A percentile compares a stretch with the other conserved stretches of the same genome.
Conservation (phyloP, 2,113 vertebrate species). For the Macrotus californicus region DNA sequence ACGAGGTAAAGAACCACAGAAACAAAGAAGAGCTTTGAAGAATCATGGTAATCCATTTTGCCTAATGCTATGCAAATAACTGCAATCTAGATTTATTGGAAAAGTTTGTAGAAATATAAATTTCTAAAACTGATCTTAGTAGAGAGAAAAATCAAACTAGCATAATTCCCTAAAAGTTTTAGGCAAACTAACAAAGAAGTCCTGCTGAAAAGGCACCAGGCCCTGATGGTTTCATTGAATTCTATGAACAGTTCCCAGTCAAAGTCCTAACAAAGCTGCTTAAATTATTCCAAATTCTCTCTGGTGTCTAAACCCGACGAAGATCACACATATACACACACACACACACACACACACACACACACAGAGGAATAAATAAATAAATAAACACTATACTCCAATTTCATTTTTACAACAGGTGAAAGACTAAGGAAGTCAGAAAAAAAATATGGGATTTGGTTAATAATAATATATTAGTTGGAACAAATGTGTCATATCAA, state of each 20-base stretch:
- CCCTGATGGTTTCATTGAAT: not conserved
- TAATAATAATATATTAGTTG: too few species aligned
- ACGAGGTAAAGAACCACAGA: not conserved
- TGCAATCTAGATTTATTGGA: not conserved
- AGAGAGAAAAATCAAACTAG: not conserved
- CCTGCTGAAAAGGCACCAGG: not conserved
- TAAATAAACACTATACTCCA: not conserved
- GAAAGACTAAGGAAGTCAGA: too few species aligned
- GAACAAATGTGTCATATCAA: too few species aligned
- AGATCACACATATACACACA: not conserved
- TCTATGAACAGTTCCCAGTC: not conserved
- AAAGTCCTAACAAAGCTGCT: not conserved
- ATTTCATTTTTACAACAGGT: too few species aligned
- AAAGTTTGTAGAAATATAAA: not conserved
- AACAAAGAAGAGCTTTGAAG: not conserved
- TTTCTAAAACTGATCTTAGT: not conserved
- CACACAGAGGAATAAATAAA: not conserved
- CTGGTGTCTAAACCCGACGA: not conserved
- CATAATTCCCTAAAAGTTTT: not conserved
- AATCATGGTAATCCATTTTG: not conserved
- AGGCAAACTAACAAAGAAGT: not conserved
- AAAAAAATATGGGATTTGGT: too few species aligned
- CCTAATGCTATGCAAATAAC: not conserved
- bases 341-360: not conserved
- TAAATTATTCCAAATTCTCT: not conserved